phyloP scores from a whole-genome alignment of 2,797 vertebrate species.

The Falco berigora region DNA sequence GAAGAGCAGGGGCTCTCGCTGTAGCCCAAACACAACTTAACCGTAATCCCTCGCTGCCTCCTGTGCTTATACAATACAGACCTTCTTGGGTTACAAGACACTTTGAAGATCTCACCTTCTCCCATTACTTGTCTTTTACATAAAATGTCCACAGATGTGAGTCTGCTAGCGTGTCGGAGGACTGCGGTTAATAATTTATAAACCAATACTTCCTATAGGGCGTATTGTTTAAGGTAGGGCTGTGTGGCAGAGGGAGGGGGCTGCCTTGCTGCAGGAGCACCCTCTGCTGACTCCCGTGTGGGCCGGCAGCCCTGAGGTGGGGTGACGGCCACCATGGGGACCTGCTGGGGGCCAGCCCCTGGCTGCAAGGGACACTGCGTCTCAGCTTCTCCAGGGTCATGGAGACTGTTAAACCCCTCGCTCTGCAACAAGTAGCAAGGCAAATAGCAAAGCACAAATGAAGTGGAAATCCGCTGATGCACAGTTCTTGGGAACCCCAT shows the following conservation, averaged over 20 bases:
- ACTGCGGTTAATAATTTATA: constrained; percentile 69
- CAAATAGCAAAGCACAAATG: neutral
- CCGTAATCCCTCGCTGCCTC: constrained; percentile 72
- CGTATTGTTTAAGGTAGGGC: neutral
- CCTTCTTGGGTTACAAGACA: constrained; percentile 75
- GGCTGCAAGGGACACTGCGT: rapidly evolving
- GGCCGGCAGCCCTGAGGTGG: neutral
- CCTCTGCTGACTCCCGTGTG: constrained; percentile 33
- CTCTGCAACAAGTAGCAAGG: neutral
- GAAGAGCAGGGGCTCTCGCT: constrained; percentile 39
- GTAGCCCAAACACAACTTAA: constrained; percentile 65
- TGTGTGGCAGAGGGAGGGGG: neutral
- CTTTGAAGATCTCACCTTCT: constrained; percentile 82
- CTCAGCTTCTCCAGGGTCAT: neutral
- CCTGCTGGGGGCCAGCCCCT: neutral
- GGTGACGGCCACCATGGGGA: neutral
- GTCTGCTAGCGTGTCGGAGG: constrained; percentile 64
- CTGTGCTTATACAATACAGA: constrained; percentile 67
- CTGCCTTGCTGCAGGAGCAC: constrained; percentile 63
- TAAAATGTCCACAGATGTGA: constrained; percentile 77
- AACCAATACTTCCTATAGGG: constrained; percentile 61
- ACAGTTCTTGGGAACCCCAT: neutral
- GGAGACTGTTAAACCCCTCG: neutral
- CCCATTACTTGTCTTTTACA: constrained; percentile 76
- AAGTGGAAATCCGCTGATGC: neutral